A percentile compares a stretch with the other conserved stretches of the same genome.
Evolutionary conservation across 2,888 invertebrate genomes (phyloP).

Genomic region (Sphecodes monilicornis): DNA sequence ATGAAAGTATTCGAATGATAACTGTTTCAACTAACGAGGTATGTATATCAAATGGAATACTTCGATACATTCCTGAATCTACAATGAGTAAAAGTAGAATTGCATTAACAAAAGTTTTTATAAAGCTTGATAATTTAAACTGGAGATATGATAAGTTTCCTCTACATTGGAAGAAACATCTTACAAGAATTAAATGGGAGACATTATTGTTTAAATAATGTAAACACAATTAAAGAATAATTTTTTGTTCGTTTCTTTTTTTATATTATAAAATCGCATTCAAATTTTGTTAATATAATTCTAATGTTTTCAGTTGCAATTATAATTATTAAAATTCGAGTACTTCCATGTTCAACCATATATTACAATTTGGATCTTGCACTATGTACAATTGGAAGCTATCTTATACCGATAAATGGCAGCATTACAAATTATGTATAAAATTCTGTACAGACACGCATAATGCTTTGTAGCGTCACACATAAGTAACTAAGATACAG

Average conservation of each 20-base stretch:
- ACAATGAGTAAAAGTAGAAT: not conserved
- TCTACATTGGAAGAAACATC: not conserved
- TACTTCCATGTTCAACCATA: conserved; percentile 6
- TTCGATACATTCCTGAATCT: not conserved
- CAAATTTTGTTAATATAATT: conserved; percentile 12
- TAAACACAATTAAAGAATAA: not conserved
- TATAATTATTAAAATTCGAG: not conserved
- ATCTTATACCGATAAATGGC: conserved; percentile 65
- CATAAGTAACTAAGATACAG: conserved; percentile 37
- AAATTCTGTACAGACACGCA: conserved; percentile 61
- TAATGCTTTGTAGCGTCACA: conserved; percentile 32
- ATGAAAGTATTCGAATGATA: not conserved
- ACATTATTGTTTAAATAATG: not conserved
- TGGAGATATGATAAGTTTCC: not conserved
- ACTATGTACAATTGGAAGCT: conserved; percentile 66
- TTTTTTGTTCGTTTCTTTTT: not conserved
- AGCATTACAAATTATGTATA: conserved; percentile 71
- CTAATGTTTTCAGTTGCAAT: not conserved
- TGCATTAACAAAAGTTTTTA: not conserved
- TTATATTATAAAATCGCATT: not conserved
- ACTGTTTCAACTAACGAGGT: not conserved
- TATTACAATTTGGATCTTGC: conserved; percentile 26
- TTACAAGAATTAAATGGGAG: not conserved
- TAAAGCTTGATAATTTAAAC: not conserved
- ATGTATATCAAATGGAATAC: not conserved